Base-by-base conservation (phyloP, 2,888 invertebrate genomes). In the Lasioglossum oenotherae region DNA sequence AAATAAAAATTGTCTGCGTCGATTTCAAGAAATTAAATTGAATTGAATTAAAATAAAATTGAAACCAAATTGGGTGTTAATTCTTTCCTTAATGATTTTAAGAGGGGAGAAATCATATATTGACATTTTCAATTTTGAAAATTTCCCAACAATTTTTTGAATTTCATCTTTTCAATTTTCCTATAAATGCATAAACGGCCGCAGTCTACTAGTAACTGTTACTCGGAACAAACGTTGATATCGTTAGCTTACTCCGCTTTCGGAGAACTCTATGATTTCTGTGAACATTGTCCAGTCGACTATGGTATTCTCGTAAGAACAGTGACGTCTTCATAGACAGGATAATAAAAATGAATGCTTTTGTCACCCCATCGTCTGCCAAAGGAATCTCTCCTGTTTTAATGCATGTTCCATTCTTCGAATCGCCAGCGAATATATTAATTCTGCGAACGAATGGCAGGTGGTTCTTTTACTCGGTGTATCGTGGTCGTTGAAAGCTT, bases 381-480 rank as follows among this genome's bases (percentile, higher is more conserved):
- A 57, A 75, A 74, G 74, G 79, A 79, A 79, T 85, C 80, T 69
- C 74, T 78, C 69, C 19, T 35, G 83, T 74, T 78, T 60, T 73
- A 82, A 82, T 80, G 73, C 87, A 87, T 91, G 86, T 88, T 82
- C 83, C 73, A 82, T 92, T 92, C 90, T 74, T 72, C 84, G 90
- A 90, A 92, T 82, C 77, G 67, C 44, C 60, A 53, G 75, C 53
- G 73, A 80, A 64, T 84, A 74, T 53, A 76, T 46, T 46, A 72
- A 53, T 72, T 14, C 38, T 41, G 69, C 67, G 85, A 57, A 53
- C 31, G 53, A n/a, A 74, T 41, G 67, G 82, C 73, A 87, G 38
- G 71, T 41, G 41, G 69, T 38, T n/a, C 38, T 35, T 69, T 23
- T 12, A 10, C 35, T 38, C 67, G 38, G 6, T 23, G 5, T 2